A percentile compares a stretch with the other conserved stretches of the same genome.
phyloP scores from a whole-genome alignment of 2,797 vertebrate genomes.

The Malurus splendens region DNA sequence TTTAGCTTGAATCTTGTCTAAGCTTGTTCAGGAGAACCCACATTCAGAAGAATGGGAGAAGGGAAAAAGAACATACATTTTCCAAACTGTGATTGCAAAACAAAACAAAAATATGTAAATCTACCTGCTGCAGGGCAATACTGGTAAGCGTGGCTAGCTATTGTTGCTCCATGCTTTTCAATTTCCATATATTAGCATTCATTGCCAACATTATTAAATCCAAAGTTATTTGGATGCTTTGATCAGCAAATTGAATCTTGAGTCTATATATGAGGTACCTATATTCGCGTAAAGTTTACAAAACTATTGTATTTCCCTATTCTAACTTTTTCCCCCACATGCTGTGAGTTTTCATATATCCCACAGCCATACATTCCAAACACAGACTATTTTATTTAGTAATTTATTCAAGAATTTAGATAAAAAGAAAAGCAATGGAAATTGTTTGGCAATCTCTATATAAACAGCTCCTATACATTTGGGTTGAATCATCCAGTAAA shows the following conservation, averaged over 20 bases:
- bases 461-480: constrained; percentile 54
- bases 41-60: constrained; percentile 43
- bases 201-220: constrained; percentile 55
- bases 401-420: constrained; percentile 58
- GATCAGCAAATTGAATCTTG: constrained; percentile 49
- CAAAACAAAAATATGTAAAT: constrained; percentile 62
- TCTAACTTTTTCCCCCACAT: constrained; percentile 27
- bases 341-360: constrained; percentile 45
- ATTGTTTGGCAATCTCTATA: constrained; percentile 45
- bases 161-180: constrained; percentile 47
- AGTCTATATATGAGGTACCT: constrained; percentile 38
- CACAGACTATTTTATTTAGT: constrained; percentile 48
- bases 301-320: constrained; percentile 47
- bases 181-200: constrained; percentile 60
- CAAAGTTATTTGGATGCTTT: constrained; percentile 58
- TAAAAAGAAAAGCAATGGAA: constrained; percentile 53
- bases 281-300: constrained; percentile 40
- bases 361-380: constrained; percentile 59
- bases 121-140: constrained; percentile 48
- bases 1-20: constrained; percentile 51
- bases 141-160: constrained; percentile 58
- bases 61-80: constrained; percentile 48
- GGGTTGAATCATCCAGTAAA: constrained; percentile 44
- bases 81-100: constrained; percentile 50
- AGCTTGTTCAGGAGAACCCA: constrained; percentile 47